Conservation (phyloP, 1,140 invertebrate genomes). For the Plutomurus gul region DNA sequence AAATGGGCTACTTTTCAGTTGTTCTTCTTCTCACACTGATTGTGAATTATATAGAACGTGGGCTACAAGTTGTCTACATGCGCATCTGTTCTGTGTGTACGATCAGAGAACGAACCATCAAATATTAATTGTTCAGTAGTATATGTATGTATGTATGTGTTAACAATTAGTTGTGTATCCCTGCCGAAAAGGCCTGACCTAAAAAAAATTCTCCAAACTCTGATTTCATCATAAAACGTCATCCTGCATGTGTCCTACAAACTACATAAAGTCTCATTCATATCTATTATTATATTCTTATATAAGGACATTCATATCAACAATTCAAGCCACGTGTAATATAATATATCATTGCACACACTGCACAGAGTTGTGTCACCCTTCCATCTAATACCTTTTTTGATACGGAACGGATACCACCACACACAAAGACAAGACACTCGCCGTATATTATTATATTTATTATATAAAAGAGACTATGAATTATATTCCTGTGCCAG, state of each 20-base stretch:
- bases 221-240: neutral
- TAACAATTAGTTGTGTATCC: neutral
- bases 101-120: too few species aligned
- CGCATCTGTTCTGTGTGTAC: too few species aligned
- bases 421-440: neutral
- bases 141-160: too few species aligned
- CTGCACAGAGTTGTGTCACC: neutral
- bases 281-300: neutral
- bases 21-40: too few species aligned
- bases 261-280: neutral
- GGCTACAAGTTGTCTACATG: too few species aligned
- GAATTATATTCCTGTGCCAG: neutral
- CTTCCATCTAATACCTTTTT: neutral
- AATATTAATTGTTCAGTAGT: neutral
- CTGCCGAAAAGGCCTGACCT: constrained; percentile 3
- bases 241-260: too few species aligned
- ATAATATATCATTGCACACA: too few species aligned
- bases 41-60: too few species aligned
- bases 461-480: constrained; percentile 17
- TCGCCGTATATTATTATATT: neutral
- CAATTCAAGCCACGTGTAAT: neutral
- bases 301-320: constrained; percentile 2
- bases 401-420: neutral
- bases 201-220: neutral
- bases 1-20: too few species aligned